Conservation (phyloP, 2,113 vertebrate genomes). For the Rafetus swinhoei region DNA sequence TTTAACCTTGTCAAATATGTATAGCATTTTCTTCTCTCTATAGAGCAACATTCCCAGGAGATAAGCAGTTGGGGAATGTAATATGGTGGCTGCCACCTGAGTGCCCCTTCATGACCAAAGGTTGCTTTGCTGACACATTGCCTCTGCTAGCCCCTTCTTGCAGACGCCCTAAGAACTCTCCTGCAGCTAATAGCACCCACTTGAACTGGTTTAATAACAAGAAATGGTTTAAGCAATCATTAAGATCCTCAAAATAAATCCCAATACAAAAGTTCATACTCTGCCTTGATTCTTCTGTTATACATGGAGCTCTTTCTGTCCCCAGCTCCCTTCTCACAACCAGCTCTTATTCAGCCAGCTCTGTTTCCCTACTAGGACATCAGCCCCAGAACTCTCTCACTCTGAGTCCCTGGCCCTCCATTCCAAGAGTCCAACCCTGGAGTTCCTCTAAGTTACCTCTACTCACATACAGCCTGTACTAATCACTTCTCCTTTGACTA, state of each 20-base stretch:
- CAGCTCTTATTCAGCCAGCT: too few relatives aligned
- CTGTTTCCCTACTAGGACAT: too few relatives aligned
- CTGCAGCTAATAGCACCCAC: too few relatives aligned
- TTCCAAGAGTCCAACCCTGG: too few relatives aligned
- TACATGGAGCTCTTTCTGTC: not conserved
- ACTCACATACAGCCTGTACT: too few relatives aligned
- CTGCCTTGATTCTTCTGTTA: not conserved
- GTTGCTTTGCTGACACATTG: not conserved
- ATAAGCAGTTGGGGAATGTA: conserved; percentile 7
- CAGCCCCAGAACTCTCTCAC: too few relatives aligned
- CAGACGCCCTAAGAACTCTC: not conserved
- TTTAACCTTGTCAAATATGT: not conserved
- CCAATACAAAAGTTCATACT: not conserved
- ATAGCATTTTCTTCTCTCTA: not conserved
- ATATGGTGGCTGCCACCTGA: not conserved
- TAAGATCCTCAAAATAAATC: not conserved
- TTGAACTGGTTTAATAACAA: not conserved
- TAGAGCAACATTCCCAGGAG: not conserved
- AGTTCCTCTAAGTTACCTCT: too few relatives aligned
- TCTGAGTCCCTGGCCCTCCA: too few relatives aligned
- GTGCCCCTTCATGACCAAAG: not conserved
- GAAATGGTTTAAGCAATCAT: not conserved
- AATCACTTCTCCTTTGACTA: too few relatives aligned
- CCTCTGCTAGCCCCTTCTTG: not conserved
- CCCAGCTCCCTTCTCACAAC: not conserved